Base-by-base conservation (phyloP, 92 coral and sea anemone genomes). In the Phenganax stokvisi region DNA sequence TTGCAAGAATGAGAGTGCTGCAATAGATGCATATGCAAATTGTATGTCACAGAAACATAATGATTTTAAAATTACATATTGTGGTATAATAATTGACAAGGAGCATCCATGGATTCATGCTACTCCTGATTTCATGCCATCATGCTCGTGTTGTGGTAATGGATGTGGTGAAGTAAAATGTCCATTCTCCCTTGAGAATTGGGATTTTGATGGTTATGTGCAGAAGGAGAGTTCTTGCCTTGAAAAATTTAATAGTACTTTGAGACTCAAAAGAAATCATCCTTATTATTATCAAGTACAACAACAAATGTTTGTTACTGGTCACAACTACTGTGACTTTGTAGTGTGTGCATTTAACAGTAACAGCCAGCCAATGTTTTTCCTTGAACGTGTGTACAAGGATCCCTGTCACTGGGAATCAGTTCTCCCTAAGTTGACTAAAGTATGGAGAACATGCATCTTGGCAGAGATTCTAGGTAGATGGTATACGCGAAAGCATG, bases 141-240 rank as follows among this genome's bases (percentile, higher is more conserved):
- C 87, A 16, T 90, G 93, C 66, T 71, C 84, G 31, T 90, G 91
- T 70, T 90, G 93, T 77, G 93, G 88, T 20, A 67, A 83, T 52
- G 93, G 91, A 27, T 90, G 91, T 81, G 90, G 93, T 10, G 89
- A 90, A 65, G 87, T 86, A 16, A 89, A 89, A 85, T 90, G 89
- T 58, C 90, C 90, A 12, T 85, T 62, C 84, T 52, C 62, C 51
- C 77, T 85, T 65, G 85, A 90, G 72, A 81, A 86, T 52, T 79
- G 85, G 66, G 85, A 90, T 74, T 90, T 88, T 90, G 84, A 86
- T 58, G 63, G 75, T 72, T 90, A 90, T 80, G 64, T 65, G 15
- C 10, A 29, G 57, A 83, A 88, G 80, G 86, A 86, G 75, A 62
- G 17, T 29, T 85, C 89, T 37, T 89, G 85, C 80, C 85, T 87